phyloP scores from a whole-genome alignment of 2,888 invertebrate genomes.

The Synanthedon myopaeformis region DNA sequence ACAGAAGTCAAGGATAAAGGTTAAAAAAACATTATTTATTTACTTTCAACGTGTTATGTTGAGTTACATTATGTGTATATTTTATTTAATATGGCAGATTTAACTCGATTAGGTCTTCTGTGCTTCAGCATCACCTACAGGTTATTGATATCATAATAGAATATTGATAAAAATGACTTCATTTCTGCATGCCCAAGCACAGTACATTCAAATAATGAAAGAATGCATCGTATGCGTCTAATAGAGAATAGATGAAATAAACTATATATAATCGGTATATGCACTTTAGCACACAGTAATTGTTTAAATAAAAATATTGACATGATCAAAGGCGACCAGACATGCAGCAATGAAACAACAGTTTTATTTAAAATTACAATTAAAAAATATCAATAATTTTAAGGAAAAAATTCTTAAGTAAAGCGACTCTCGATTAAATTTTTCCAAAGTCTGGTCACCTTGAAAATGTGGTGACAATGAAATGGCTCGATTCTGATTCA shows the following conservation, averaged over 20 bases:
- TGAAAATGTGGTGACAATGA: conserved; percentile 56
- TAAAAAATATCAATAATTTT: conserved; percentile 7
- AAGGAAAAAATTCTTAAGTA: conserved; percentile 6
- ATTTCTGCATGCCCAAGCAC: conserved; percentile 71
- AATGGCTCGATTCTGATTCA: conserved; percentile 13
- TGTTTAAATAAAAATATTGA: conserved; percentile 23
- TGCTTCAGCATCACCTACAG: no score
- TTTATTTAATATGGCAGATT: no score
- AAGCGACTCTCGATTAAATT: not conserved
- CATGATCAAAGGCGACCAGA: conserved; percentile 62
- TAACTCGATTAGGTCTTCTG: no score
- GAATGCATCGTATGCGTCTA: conserved; percentile 50
- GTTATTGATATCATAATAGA: conserved; percentile 13
- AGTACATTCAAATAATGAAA: conserved; percentile 40
- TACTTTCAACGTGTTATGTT: no score
- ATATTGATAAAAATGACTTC: conserved; percentile 43
- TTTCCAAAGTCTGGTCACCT: conserved; percentile 58
- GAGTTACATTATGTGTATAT: no score
- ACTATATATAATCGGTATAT: conserved; percentile 23
- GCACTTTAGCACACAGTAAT: conserved; percentile 40
- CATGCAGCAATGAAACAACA: conserved; percentile 58
- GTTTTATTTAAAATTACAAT: conserved; percentile 10
- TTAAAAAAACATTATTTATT: no score
- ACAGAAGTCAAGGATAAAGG: no score
- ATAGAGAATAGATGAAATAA: conserved; percentile 24